These are phyloP conservation scores for Erebia epiphron DNA, from an alignment of 2,888 invertebrate species.

Conservation along the genomic window DNA sequence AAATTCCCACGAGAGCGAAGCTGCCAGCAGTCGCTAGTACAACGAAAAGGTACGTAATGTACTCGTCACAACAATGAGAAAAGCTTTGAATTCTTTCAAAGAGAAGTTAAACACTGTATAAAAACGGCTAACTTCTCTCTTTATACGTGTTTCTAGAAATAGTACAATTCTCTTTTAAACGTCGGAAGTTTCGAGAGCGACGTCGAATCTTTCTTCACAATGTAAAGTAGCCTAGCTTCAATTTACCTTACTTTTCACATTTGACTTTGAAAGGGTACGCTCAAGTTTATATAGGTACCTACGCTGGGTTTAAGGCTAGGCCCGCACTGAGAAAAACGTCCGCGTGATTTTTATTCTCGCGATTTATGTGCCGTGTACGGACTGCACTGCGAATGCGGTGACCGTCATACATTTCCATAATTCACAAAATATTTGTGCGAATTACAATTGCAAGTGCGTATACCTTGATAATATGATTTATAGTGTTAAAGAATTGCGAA, in stretches of 20 bases:
- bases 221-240: slow-evolving; percentile 19
- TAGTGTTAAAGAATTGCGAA: too few relatives aligned
- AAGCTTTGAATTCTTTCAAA: not conserved
- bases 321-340: too few relatives aligned
- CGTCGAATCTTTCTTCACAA: slow-evolving; percentile 21
- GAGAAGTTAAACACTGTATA: slow-evolving; percentile 8
- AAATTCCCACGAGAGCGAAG: too few relatives aligned
- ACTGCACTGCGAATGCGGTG: too few relatives aligned
- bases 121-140: slow-evolving; percentile 13
- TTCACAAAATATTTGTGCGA: too few relatives aligned
- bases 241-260: slow-evolving; percentile 19
- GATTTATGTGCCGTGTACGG: too few relatives aligned
- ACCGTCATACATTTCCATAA: too few relatives aligned
- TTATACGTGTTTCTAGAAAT: slow-evolving; percentile 17
- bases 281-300: not conserved
- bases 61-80: not conserved
- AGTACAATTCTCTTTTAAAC: slow-evolving; percentile 14
- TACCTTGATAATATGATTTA: too few relatives aligned
- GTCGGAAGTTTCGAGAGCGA: slow-evolving; percentile 3
- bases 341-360: too few relatives aligned
- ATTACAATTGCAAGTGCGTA: too few relatives aligned
- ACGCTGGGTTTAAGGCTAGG: too few relatives aligned
- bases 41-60: not conserved
- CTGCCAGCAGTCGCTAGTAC: too few relatives aligned
- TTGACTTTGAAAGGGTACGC: slow-evolving; percentile 23